Conservation (phyloP, 2,113 vertebrate genomes). For the Notothenia coriiceps region DNA sequence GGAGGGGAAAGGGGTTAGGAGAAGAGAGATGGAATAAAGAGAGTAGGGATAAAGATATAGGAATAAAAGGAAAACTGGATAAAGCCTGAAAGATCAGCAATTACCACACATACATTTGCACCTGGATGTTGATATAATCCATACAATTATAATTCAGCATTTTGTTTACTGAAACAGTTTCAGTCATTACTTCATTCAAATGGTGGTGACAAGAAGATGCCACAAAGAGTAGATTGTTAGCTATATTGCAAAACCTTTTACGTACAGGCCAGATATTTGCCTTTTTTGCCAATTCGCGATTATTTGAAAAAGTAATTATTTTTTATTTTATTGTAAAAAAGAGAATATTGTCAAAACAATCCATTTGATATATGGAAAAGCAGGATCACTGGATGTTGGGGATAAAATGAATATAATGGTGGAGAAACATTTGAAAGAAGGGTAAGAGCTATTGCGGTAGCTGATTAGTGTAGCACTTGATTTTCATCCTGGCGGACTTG, state of each 20-base stretch:
- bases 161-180: not conserved
- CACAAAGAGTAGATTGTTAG: too few relatives aligned
- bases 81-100: not conserved
- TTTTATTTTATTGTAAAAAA: too few relatives aligned
- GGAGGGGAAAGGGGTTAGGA: constrained; percentile 8
- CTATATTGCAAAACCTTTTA: too few relatives aligned
- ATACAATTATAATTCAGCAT: not conserved
- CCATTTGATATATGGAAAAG: not conserved
- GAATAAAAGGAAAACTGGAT: not conserved
- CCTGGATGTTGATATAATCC: not conserved
- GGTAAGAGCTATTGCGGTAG: not conserved
- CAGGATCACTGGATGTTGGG: not conserved
- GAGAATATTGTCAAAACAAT: not conserved
- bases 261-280: too few relatives aligned
- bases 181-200: not conserved
- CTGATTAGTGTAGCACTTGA: not conserved
- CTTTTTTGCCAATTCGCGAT: too few relatives aligned
- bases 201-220: too few relatives aligned
- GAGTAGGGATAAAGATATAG: constrained; percentile 14
- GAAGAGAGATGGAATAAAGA: not conserved
- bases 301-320: too few relatives aligned
- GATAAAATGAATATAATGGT: not conserved
- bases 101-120: not conserved
- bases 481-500: not conserved
- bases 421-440: not conserved